These are phyloP conservation scores for Hystrix brachyura DNA, from an alignment of 2,113 vertebrate genomes.

Conservation along the genomic window DNA sequence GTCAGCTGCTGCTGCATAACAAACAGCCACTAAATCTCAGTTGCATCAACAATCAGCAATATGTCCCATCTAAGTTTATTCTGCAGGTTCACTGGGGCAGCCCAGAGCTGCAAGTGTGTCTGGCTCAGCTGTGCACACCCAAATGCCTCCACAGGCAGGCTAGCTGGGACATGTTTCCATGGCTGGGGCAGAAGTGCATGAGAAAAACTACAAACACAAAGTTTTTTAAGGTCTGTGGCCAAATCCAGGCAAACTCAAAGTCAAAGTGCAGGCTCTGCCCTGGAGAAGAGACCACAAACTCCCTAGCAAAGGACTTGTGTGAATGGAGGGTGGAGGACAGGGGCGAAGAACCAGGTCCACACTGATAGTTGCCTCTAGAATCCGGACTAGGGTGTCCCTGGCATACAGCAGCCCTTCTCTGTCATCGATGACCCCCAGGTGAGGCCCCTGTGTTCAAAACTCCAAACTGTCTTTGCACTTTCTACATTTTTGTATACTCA, in stretches of 20 bases:
- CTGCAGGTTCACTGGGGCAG: background rate
- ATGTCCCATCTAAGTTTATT: background rate
- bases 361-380: too few relatives aligned
- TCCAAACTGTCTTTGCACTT: background rate
- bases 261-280: background rate
- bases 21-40: conserved; percentile 9
- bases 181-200: background rate
- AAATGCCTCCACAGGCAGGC: too few relatives aligned
- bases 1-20: conserved; percentile 56
- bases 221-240: background rate
- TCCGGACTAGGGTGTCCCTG: background rate
- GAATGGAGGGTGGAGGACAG: too few relatives aligned
- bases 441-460: background rate
- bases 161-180: too few relatives aligned
- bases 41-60: background rate
- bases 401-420: accelerated
- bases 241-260: background rate
- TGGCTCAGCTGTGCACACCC: background rate
- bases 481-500: background rate
- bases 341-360: too few relatives aligned
- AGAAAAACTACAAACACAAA: background rate
- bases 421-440: accelerated
- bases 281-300: background rate
- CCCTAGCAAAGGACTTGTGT: background rate
- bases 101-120: background rate